phyloP scores from a whole-genome alignment of 2,113 vertebrate species.

The Pollimyrus isidori region DNA sequence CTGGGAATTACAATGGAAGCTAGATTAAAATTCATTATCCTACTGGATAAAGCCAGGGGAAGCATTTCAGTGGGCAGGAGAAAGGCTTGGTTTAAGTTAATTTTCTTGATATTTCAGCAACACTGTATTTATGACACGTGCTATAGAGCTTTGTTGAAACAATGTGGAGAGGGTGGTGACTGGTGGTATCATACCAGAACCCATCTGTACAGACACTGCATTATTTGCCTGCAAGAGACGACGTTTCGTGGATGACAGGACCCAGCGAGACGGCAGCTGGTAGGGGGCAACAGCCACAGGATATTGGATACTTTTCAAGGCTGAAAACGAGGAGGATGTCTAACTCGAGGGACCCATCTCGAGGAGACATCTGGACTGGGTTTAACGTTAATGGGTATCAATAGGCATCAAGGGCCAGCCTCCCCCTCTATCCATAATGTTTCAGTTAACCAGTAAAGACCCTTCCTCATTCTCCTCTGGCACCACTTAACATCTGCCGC shows the following conservation, averaged over 20 bases:
- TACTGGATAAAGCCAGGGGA: not conserved
- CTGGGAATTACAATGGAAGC: not conserved
- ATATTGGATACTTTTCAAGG: conserved; percentile 6
- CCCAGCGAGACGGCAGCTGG: conserved; percentile 13
- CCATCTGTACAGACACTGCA: not conserved
- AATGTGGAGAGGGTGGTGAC: not conserved
- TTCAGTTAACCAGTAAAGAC: not conserved
- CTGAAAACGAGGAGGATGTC: not conserved
- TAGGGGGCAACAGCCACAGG: not conserved
- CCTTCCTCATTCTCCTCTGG: not conserved
- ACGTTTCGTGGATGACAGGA: not conserved
- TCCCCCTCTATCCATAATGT: not conserved
- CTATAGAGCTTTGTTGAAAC: not conserved
- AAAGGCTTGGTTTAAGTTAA: not conserved
- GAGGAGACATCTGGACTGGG: conserved; percentile 28
- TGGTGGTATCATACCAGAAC: not conserved
- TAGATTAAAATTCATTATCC: not conserved
- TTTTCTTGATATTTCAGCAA: not conserved
- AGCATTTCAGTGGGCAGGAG: not conserved
- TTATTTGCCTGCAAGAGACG: not conserved
- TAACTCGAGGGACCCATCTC: not conserved
- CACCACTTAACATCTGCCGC: not conserved
- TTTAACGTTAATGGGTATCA: conserved; percentile 20
- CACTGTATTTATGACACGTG: not conserved
- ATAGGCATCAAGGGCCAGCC: not conserved